phyloP scores from a whole-genome alignment of 2,113 vertebrate species.

The Ailuropoda melanoleuca region DNA sequence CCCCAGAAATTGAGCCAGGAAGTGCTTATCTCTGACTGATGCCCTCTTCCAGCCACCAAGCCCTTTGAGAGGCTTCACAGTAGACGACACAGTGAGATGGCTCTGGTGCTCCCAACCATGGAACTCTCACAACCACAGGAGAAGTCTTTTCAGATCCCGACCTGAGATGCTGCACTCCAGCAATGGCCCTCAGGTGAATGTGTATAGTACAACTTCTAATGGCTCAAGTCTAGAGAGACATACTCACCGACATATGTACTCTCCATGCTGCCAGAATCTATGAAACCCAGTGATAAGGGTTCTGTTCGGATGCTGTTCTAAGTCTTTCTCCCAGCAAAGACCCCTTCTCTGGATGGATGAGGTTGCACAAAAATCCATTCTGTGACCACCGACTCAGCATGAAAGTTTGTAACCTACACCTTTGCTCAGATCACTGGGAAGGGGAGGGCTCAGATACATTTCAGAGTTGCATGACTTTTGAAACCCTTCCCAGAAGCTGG shows the following conservation, averaged over 20 bases:
- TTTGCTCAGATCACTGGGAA: background rate
- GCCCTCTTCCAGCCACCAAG: background rate
- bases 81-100: background rate
- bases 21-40: background rate
- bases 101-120: background rate
- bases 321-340: background rate
- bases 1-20: background rate
- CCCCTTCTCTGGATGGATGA: background rate
- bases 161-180: background rate
- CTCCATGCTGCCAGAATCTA: background rate
- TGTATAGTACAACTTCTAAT: no score
- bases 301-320: background rate
- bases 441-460: background rate
- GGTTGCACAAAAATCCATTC: background rate
- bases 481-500: background rate
- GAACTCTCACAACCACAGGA: background rate
- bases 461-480: background rate
- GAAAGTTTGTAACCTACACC: background rate
- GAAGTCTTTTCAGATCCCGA: background rate
- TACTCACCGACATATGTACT: accelerated
- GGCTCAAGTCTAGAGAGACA: no score
- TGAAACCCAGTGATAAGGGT: background rate
- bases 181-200: background rate
- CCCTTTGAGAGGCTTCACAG: background rate
- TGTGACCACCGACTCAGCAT: background rate